These are phyloP conservation scores for Anhinga rufa DNA, from an alignment of 2,113 vertebrate genomes.

Conservation along the genomic window DNA sequence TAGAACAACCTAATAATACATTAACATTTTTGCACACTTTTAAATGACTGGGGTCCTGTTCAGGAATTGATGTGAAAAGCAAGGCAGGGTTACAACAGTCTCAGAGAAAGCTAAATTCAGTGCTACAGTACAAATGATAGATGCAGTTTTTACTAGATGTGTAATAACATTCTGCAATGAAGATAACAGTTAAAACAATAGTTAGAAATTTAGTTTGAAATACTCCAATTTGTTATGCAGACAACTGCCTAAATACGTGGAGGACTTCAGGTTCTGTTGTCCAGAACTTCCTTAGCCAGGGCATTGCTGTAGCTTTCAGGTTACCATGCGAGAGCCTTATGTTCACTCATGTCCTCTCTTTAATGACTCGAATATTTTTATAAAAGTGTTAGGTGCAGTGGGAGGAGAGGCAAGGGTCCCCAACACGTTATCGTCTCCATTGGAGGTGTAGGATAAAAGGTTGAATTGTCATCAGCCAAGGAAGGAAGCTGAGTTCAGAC, in stretches of 20 bases:
- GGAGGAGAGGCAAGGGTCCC: not conserved
- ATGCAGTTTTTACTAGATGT: not conserved
- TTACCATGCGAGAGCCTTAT: not conserved
- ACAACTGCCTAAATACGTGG: not conserved
- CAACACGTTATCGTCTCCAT: not conserved
- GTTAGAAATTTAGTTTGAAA: not conserved
- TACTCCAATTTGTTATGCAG: not conserved
- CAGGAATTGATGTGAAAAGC: not conserved
- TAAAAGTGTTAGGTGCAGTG: not conserved
- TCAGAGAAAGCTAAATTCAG: not conserved
- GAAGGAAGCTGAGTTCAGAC: not conserved
- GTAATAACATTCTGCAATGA: not conserved
- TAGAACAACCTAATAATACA: not conserved
- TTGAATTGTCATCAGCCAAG: not conserved
- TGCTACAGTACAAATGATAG: not conserved
- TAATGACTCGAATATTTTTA: not conserved
- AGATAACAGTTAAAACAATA: not conserved
- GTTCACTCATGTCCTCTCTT: not conserved
- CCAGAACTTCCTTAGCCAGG: not conserved
- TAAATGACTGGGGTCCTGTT: not conserved
- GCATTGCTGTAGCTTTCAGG: not conserved
- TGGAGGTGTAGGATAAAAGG: not conserved
- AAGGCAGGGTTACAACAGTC: not conserved
- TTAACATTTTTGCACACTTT: not conserved
- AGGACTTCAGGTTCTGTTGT: not conserved